Conservation (phyloP, 2,113 vertebrate genomes). For the Diphyllodes magnificus region DNA sequence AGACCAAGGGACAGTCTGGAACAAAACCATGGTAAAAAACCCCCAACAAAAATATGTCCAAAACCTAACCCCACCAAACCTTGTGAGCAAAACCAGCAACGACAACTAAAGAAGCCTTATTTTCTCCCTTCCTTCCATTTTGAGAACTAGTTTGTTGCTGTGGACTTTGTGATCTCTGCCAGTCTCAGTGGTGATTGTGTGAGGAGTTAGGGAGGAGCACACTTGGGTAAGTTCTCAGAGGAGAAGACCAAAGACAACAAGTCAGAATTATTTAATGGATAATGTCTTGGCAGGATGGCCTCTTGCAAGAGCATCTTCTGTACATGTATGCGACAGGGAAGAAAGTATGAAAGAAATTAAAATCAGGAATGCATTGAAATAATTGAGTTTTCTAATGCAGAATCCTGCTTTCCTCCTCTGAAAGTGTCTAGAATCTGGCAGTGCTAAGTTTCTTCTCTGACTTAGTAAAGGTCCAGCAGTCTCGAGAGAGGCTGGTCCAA, state of each 20-base stretch:
- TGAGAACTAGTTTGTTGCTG: neutral
- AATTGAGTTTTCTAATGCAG: neutral
- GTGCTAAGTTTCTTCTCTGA: neutral
- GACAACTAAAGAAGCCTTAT: rapidly evolving
- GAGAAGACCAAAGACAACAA: neutral
- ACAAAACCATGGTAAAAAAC: rapidly evolving
- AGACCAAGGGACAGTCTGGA: neutral
- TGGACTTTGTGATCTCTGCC: neutral
- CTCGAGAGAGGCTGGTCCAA: neutral
- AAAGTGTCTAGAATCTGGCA: neutral
- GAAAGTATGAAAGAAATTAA: neutral
- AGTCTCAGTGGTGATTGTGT: neutral
- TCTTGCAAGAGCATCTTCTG: neutral
- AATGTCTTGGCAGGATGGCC: neutral
- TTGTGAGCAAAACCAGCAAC: neutral
- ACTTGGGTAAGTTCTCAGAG: neutral
- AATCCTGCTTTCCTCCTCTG: neutral
- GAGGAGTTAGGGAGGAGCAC: neutral
- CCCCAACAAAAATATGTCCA: neutral
- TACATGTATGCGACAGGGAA: neutral
- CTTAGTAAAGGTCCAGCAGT: neutral
- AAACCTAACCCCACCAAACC: neutral
- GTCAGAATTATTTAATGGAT: neutral
- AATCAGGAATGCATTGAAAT: neutral
- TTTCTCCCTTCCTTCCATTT: neutral